Evolutionary conservation across 2,888 invertebrate species (phyloP), one percentile per base, ranked within the genome.

Genomic region (Netelia melanura): DNA sequence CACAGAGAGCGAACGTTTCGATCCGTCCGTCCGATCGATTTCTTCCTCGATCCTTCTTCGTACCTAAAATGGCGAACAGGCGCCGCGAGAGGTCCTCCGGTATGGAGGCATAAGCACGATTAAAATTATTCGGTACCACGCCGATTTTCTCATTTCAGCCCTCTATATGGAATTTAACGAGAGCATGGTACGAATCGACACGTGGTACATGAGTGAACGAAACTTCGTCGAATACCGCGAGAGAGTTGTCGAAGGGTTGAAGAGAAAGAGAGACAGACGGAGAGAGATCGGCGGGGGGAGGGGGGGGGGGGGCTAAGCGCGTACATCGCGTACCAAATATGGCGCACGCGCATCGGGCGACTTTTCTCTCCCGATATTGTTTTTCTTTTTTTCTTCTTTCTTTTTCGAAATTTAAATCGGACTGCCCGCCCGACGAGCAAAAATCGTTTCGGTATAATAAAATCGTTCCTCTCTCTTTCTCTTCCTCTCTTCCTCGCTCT

Each of bases 381-480:
- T 30, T 30, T 30, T 30, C 0, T 30, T 30, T 30, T 30, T 5
- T 30, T 30, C 0, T 30, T 30, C 30, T 30, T 30, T 5, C 30
- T 71, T 85, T 85, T 85, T 64, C 79, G 79, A 85, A 85, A 85
- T 85, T 82, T 83, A 83, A 85, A 85, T 85, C 83, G 83, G 44
- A 67, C 43, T 61, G 72, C 58, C 17, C 9, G 17, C 58, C n/a
- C 21, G 58, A 58, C 54, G 48, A 30, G 68, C 61, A 54, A 68
- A 83, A 80, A 75, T 80, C 38, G 67, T 78, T 30, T 81, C 72
- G 80, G 80, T 77, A 77, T 83, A 85, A 85, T 83, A 83, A 85
- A 83, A 85, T 80, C 83, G 85, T 83, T 80, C 62, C 52, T 65
- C 67, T 75, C 79, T 72, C 54, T 23, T 30, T 61, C 54, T 30